Evolutionary conservation across 2,797 vertebrate species (phyloP), one percentile per base, ranked within the genome.

Genomic region (Tadarida brasiliensis): DNA sequence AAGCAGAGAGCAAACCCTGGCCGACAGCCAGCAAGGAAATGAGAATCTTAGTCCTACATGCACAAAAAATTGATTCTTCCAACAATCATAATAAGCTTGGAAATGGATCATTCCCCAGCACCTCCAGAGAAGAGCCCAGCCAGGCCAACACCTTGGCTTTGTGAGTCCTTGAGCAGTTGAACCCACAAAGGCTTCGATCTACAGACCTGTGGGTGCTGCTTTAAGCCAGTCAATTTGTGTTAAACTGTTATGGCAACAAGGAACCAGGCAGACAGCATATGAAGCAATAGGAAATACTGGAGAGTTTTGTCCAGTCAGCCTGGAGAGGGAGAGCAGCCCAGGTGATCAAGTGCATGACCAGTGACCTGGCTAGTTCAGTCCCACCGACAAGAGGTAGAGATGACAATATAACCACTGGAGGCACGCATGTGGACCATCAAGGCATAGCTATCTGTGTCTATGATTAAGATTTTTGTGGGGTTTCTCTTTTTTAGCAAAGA

Each of bases 401-500:
- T 19, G 57, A 24, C 3, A 33, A 56, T 2, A 11, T 8, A 33
- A 19, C 26, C 12, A 19, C 26, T 1, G 5, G 39, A 71, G 11
- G 28, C 3, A 16, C 26, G 10, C 2, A 10, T 0, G 11, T 5
- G 11, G 26, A 9, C 5, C 20, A 83, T 15, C 54, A 47, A 11
- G 35, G 47, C 7, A 12, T 15, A 47, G 56, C 20, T 33, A 51
- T 82, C 20, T 33, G 26, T 35, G 59, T 9, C 10, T 4, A 47
- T 3, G 6, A 88, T 26, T 26, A 83, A 57, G 22, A 47, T 24
- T 90, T 90, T 65, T 88, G 3, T 85, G 68, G 24, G 15, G 12
- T 49, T 39, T 61, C 56, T n/a, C 59, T 71, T 90, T 88, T 68
- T 86, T 80, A 71, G 17, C 12, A 87, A 82, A 88, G 20, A 90